Evolutionary conservation across 1,140 invertebrate species (phyloP).

Genomic region (Drosophila paulistorum): DNA sequence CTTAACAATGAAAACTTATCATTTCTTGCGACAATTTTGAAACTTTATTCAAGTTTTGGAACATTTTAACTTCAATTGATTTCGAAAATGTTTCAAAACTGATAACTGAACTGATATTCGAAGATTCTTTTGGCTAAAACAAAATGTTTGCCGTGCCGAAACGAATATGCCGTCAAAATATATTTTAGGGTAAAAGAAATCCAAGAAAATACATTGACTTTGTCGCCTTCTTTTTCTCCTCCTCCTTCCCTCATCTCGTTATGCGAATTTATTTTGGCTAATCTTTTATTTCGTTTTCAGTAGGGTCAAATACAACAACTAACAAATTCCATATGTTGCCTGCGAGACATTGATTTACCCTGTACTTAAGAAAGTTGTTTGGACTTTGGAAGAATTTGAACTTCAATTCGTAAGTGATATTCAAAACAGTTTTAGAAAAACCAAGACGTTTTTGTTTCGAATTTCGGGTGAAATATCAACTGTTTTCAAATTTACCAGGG

Average conservation of each 20-base stretch:
- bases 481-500: too few species aligned
- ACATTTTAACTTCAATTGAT: too few species aligned
- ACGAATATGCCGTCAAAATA: neutral
- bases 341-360: neutral
- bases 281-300: constrained; percentile 3
- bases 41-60: too few species aligned
- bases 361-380: neutral
- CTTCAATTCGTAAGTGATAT: too few species aligned
- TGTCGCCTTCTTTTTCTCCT: neutral
- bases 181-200: neutral
- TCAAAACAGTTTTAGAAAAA: too few species aligned
- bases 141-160: neutral
- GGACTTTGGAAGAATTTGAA: too few species aligned
- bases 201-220: constrained; percentile 1
- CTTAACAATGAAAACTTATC: too few species aligned
- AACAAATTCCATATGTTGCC: neutral
- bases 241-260: neutral
- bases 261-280: constrained; percentile 2
- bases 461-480: too few species aligned
- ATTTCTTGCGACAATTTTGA: too few species aligned
- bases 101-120: too few species aligned
- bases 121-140: neutral
- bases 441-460: too few species aligned
- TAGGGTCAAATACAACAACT: neutral
- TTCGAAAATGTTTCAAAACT: too few species aligned